Evolutionary conservation across 2,888 invertebrate species (phyloP), one percentile per base, ranked within the genome.

Genomic region (Ormyrus rosae): DNA sequence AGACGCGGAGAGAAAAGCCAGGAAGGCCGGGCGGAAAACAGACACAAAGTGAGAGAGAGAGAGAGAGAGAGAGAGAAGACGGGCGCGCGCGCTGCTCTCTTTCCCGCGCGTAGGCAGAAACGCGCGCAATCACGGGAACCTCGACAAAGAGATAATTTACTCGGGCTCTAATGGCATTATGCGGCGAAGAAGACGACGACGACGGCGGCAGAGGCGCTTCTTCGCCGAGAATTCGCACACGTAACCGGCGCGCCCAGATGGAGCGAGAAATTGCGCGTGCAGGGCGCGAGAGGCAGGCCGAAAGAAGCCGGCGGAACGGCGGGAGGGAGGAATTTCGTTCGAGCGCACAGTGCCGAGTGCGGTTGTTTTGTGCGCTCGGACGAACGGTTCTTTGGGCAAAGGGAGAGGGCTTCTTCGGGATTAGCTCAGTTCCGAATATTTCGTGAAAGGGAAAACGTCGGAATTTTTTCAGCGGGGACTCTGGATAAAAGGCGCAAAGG

Each of bases 141-240:
- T 81, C 84, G 82, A 85, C 86, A 86, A 88, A 88, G 86, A 84
- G 83, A 85, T 88, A 88, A 88, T 88, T 87, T 85, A 83, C 85
- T 81, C 70, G 84, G 34, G 34, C 74, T 85, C 84, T 86, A 87
- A 87, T 84, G 84, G 85, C 79, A 84, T 87, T 84, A 86, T 84
- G 82, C 80, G 58, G 73, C 73, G 72, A 64, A 10, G 73, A 19
- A 19, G 51, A 48, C 50, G 51, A 68, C 45, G 56, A 51, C 51
- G 34, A 19, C 51, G 63, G 46, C 6, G 34, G 46, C 63, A 1
- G 34, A 5, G 46, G 46, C 46, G 9, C 3, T 19, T 19, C 19
- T 19, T 19, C 34, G 34, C 2, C 34, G 34, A 34, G 34, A 34
- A 34, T 34, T 34, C 34, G 34, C 34, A 34, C n/a, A 11, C 46